Percentiles rank a stretch among this genome's conserved stretches.
phyloP scores from a whole-genome alignment of 37 sponge, comb jelly and placozoan species.

The Aplysina aerophoba region DNA sequence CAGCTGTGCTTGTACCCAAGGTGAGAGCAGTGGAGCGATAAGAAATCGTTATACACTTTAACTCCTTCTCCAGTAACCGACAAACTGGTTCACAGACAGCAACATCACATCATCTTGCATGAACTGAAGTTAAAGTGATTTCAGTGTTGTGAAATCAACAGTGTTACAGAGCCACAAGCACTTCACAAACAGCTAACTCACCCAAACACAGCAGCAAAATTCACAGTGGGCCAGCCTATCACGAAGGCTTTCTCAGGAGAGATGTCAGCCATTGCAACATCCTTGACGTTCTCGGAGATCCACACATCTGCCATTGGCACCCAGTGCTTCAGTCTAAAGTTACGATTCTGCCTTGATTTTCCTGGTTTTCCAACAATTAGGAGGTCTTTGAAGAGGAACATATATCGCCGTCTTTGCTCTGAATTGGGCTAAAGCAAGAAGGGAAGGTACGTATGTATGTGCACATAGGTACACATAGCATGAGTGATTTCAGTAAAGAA shows the following conservation, averaged over 20 bases:
- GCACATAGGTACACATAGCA: neutral
- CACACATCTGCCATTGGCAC: constrained; percentile 67
- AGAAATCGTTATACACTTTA: too few relatives aligned
- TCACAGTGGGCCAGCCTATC: constrained; percentile 72
- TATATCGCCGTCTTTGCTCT: constrained; percentile 27
- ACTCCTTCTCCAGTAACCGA: too few relatives aligned
- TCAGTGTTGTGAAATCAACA: too few relatives aligned
- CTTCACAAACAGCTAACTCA: neutral
- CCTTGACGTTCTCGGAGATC: constrained; percentile 55
- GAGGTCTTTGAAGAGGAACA: constrained; percentile 76
- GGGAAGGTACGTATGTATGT: neutral
- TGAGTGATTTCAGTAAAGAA: neutral
- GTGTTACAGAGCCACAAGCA: too few relatives aligned
- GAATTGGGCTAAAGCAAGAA: neutral
- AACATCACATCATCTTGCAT: neutral
- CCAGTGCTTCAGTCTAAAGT: constrained; percentile 48
- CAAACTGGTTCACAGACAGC: neutral
- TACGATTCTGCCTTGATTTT: constrained; percentile 35
- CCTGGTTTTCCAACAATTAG: constrained; percentile 69
- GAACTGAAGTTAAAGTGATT: neutral
- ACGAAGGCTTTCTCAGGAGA: constrained; percentile 41
- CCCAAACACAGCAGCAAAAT: constrained; percentile 59
- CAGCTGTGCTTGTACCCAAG: too few relatives aligned
- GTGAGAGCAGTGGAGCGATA: too few relatives aligned
- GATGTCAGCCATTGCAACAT: neutral